A percentile compares a stretch with the other conserved stretches of the same genome.
Evolutionary conservation across 2,888 invertebrate species (phyloP).

Genomic region (Euphydryas editha): DNA sequence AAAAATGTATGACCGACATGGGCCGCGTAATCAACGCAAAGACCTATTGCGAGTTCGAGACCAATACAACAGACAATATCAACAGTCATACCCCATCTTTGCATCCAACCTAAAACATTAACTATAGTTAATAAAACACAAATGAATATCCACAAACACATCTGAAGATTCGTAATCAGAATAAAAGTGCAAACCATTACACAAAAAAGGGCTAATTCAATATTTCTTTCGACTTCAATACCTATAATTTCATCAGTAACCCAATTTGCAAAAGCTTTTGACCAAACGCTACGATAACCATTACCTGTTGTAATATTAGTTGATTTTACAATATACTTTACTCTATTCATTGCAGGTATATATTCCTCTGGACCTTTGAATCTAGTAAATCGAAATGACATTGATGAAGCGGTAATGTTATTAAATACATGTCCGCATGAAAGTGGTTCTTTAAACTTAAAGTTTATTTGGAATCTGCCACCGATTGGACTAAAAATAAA

Average conservation of each 20-base stretch:
- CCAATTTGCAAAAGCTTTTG: slow-evolving; percentile 89
- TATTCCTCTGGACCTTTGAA: slow-evolving; percentile 86
- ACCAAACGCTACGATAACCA: slow-evolving; percentile 87
- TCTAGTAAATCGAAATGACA: slow-evolving; percentile 85
- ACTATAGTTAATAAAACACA: slow-evolving; percentile 89
- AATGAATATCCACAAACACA: slow-evolving; percentile 90
- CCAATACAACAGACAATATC: slow-evolving; percentile 92
- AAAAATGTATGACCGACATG: slow-evolving; percentile 92
- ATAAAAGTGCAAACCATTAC: slow-evolving; percentile 91
- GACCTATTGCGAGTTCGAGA: slow-evolving; percentile 90
- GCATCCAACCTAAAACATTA: slow-evolving; percentile 90
- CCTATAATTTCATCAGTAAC: slow-evolving; percentile 91
- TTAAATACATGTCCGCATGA: slow-evolving; percentile 85
- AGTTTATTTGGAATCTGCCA: slow-evolving; percentile 87
- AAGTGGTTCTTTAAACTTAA: slow-evolving; percentile 84
- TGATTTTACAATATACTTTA: slow-evolving; percentile 81
- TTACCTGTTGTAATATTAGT: slow-evolving; percentile 85
- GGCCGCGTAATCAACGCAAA: slow-evolving; percentile 93
- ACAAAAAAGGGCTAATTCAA: slow-evolving; percentile 89
- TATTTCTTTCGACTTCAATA: slow-evolving; percentile 89
- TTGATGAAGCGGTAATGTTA: slow-evolving; percentile 83
- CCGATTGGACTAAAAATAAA: slow-evolving; percentile 88
- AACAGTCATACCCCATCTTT: slow-evolving; percentile 91
- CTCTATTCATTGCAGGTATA: slow-evolving; percentile 88
- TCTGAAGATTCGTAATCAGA: slow-evolving; percentile 89